Base-by-base conservation (phyloP, 2,888 invertebrate species). In the Pachliopta kotzebuea region DNA sequence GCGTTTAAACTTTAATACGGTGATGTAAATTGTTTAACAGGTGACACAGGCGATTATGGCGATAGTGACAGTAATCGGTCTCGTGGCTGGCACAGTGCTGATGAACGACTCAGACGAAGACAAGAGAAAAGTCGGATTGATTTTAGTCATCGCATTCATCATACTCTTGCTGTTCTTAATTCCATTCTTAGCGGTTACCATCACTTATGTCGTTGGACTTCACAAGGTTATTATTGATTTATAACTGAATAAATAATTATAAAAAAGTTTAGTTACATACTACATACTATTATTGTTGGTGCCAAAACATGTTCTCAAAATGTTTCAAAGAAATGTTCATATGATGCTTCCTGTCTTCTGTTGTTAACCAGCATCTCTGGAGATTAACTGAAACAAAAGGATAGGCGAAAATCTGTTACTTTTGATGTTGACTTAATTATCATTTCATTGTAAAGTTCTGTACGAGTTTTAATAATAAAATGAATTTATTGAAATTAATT, bases 181-280 rank as follows among this genome's bases (percentile, higher is more conserved):
- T 4, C 31, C 67, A 61, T 24, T 63, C 53, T n/a, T 71, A 23
- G 67, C 63, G 0, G 69, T 70, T 61, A 68, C 67, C 18, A 60
- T 68, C 14, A 68, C 70, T 11, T 69, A 74, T 37, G 55, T 74
- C 2, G 72, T 74, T 23, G 75, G 76, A 1, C 49, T 76, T 3
- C 71, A 70, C 63, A 67, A 72, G 73, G 76, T 74, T n/a, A 24
- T 26, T 54, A 14, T 52, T 52, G 52, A 20, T 4, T 21, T 14
- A 21, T 14, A 52, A 9, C 11, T 20, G 18, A 9, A 20, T 21
- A 21, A 20, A 11, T 52, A 21, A 21, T 52, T 52, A 21, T 52
- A 21, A 11, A 3, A 52, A 14, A 4, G 23, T 17, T 14, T 52
- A 14, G 20, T 50, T 20, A 50, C 6, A 50, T 18, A 49, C 17